phyloP scores from a whole-genome alignment of 2,113 vertebrate species.

The Micronisus gabar region DNA sequence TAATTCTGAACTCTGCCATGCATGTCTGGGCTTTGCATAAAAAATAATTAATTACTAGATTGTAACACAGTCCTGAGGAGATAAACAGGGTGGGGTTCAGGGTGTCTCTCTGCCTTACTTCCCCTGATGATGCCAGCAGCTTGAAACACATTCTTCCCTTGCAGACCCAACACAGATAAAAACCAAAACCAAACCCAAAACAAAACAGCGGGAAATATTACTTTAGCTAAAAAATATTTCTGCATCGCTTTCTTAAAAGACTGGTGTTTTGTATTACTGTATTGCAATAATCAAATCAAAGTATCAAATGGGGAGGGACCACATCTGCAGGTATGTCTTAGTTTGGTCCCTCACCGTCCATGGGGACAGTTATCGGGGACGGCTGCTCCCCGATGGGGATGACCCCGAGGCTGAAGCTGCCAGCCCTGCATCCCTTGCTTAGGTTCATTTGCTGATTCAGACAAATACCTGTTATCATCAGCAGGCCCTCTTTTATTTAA shows the following conservation, averaged over 20 bases:
- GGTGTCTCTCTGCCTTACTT: neutral
- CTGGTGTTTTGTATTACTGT: neutral
- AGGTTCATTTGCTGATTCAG: neutral
- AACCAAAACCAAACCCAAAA: neutral
- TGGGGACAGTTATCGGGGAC: rapidly evolving
- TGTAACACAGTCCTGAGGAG: neutral
- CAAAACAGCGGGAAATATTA: neutral
- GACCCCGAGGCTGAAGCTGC: neutral
- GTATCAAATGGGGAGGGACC: neutral
- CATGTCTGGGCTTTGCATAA: slow-evolving; percentile 3
- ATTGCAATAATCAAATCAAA: neutral
- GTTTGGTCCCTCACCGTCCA: neutral
- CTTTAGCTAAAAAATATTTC: neutral
- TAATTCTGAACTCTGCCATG: slow-evolving; percentile 29
- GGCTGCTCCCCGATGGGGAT: neutral
- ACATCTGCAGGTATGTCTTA: neutral
- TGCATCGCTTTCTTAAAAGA: neutral
- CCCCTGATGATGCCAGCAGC: neutral
- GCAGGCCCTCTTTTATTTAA: neutral
- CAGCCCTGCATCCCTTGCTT: neutral
- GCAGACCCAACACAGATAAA: neutral
- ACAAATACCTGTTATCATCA: neutral
- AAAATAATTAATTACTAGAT: slow-evolving; percentile 38
- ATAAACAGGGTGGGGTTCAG: neutral
- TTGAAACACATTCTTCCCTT: neutral